phyloP scores from a whole-genome alignment of 2,797 vertebrate genomes.

The Odontamblyopus rebecca region DNA sequence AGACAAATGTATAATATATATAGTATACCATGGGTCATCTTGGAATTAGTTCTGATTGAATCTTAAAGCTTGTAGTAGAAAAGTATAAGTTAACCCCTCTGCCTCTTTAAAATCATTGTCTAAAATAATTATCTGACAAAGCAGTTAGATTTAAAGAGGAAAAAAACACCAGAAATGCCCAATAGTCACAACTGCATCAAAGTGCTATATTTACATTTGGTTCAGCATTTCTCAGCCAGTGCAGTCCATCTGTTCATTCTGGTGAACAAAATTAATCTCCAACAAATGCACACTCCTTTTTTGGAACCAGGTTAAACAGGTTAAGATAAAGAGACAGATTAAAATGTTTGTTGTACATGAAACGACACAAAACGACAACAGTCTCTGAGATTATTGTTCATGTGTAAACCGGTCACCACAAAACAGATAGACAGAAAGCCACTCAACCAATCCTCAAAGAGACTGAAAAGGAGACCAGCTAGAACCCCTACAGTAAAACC shows the following conservation, averaged over 20 bases:
- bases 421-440: constrained; percentile 27
- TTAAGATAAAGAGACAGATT: neutral
- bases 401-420: constrained; percentile 31
- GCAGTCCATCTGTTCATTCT: constrained; percentile 72
- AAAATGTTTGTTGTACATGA: neutral
- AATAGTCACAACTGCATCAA: constrained; percentile 60
- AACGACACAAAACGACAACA: neutral
- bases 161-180: constrained; percentile 63
- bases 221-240: constrained; percentile 68
- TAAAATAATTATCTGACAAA: too few species aligned
- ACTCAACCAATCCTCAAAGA: constrained; percentile 60
- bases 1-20: too few species aligned
- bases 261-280: constrained; percentile 52
- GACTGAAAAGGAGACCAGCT: constrained; percentile 67
- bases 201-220: constrained; percentile 75
- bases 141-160: constrained; percentile 14
- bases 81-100: too few species aligned
- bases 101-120: too few species aligned
- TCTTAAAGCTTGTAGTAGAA: too few species aligned
- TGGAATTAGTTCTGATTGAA: too few species aligned
- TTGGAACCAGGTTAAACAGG: neutral
- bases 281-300: neutral
- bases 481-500: constrained; percentile 44
- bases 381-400: neutral
- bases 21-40: too few species aligned